Conservation (phyloP, 2,888 invertebrate genomes). For the Drosophila fungiperda region DNA sequence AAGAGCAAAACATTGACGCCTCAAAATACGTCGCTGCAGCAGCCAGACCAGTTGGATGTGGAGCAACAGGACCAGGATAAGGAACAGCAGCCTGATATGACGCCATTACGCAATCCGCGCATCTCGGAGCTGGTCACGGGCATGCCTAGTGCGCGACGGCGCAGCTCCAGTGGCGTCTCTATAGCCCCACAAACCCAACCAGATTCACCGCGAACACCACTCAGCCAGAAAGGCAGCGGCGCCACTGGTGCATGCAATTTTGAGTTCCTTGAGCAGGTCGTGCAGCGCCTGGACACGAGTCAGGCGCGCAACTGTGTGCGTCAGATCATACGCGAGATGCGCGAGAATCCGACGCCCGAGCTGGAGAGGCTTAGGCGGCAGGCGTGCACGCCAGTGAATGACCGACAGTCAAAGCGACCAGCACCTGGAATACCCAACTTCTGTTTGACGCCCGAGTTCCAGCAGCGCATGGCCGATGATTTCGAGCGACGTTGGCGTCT, state of each 20-base stretch:
- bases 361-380: conserved; percentile 82
- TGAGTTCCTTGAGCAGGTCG: conserved; percentile 76
- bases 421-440: conserved; percentile 82
- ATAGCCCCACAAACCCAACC: conserved; percentile 7
- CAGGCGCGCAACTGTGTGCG: conserved; percentile 81
- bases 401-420: conserved; percentile 64
- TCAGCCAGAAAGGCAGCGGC: conserved; percentile 46
- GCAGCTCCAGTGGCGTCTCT: conserved; percentile 32
- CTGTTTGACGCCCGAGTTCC: conserved; percentile 83
- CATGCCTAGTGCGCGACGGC: conserved; percentile 27
- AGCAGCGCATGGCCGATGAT: conserved; percentile 83
- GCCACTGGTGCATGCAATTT: conserved; percentile 54
- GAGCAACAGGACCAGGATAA: conserved; percentile 46
- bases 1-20: conserved; percentile 22
- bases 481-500: conserved; percentile 83
- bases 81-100: conserved; percentile 58
- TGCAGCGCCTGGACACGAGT: conserved; percentile 78
- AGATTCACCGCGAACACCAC: conserved; percentile 83
- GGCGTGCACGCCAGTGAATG: conserved; percentile 83
- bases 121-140: conserved; percentile 81
- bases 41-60: background rate
- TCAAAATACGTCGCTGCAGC: background rate
- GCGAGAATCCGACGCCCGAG: conserved; percentile 83
- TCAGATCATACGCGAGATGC: conserved; percentile 82
- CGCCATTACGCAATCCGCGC: conserved; percentile 82